A percentile compares a stretch with the other conserved stretches of the same genome.
phyloP scores from a whole-genome alignment of 2,888 invertebrate species.

The Chymomyza amoena region DNA sequence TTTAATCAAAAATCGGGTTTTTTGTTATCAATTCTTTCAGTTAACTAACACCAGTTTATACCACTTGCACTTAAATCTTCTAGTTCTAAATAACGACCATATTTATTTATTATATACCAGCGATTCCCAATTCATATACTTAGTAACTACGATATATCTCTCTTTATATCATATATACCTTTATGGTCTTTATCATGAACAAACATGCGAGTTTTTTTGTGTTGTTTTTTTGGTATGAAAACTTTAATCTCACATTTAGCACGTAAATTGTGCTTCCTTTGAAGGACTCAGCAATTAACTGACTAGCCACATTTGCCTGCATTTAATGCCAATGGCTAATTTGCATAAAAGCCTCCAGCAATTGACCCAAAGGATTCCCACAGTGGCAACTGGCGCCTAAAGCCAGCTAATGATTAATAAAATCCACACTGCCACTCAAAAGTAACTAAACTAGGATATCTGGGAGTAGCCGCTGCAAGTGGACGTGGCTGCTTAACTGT shows the following conservation, averaged over 20 bases:
- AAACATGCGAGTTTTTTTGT: no score
- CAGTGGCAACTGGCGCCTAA: slow-evolving; percentile 9
- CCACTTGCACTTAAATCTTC: no score
- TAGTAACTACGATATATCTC: no score
- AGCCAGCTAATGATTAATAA: slow-evolving; percentile 58
- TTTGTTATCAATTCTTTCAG: no score
- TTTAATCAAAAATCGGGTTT: no score
- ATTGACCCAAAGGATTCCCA: background rate
- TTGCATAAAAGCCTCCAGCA: slow-evolving; percentile 52
- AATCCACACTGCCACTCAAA: slow-evolving; percentile 41
- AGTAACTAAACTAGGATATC: background rate
- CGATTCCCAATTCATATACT: no score
- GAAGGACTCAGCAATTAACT: background rate
- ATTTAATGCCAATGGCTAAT: slow-evolving; percentile 53
- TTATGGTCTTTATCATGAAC: no score
- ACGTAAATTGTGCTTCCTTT: background rate
- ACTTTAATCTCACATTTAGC: background rate
- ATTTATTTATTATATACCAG: no score
- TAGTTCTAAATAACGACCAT: no score
- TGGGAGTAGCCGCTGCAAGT: background rate
- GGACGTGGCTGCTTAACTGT: background rate
- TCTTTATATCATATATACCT: no score
- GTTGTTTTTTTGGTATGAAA: background rate
- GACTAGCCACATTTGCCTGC: slow-evolving; percentile 37
- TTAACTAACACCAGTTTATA: no score